These are phyloP conservation scores for Mimachlamys varia DNA, from an alignment of 2,888 invertebrate genomes.

Conservation along the genomic window DNA sequence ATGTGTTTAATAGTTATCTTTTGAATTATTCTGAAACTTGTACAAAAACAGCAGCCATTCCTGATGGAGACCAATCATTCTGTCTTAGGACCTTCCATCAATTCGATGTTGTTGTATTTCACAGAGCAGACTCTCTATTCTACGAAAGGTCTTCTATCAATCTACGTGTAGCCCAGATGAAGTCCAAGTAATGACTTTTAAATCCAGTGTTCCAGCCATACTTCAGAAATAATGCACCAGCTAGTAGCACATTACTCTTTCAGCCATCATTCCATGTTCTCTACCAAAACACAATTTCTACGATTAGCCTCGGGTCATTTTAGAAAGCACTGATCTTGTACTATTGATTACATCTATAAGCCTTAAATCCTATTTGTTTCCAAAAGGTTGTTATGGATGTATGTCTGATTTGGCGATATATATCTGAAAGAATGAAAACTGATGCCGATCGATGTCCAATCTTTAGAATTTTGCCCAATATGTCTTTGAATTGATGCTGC, in stretches of 20 bases:
- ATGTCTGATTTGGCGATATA: not conserved
- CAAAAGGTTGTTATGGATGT: not conserved
- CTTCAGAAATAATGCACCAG: not conserved
- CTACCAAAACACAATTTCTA: not conserved
- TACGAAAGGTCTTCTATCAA: not conserved
- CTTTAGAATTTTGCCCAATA: too few species aligned
- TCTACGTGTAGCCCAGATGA: not conserved
- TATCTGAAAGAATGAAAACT: not conserved
- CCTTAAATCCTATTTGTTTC: not conserved
- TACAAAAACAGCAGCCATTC: too few species aligned
- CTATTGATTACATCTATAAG: not conserved
- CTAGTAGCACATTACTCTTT: not conserved
- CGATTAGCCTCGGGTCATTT: not conserved
- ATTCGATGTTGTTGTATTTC: not conserved
- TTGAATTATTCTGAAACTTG: too few species aligned
- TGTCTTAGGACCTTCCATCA: not conserved
- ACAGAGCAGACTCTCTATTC: not conserved
- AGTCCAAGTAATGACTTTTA: not conserved
- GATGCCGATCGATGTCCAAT: not conserved
- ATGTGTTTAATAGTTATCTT: too few species aligned
- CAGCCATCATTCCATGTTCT: not conserved
- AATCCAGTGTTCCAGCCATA: not conserved
- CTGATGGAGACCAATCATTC: too few species aligned
- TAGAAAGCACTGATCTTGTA: not conserved
- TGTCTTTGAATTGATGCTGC: not conserved